These are phyloP conservation scores for Dichetophora obliterata DNA, from an alignment of 2,888 invertebrate genomes.

Conservation along the genomic window DNA sequence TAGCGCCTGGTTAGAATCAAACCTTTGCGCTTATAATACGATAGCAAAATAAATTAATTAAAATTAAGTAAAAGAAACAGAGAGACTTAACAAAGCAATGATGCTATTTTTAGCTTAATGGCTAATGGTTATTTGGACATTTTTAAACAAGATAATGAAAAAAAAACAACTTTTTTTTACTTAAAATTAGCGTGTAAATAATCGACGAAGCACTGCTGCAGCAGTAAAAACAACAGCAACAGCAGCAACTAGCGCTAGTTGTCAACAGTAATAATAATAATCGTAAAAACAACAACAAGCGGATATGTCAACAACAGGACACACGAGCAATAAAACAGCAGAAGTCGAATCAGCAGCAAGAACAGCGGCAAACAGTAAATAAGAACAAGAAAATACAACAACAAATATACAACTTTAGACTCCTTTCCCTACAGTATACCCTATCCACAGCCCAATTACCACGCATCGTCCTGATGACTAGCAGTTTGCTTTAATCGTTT, in stretches of 20 bases:
- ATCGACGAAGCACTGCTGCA: background rate
- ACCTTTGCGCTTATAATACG: too few species aligned
- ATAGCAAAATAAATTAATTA: too few species aligned
- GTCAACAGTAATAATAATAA: background rate
- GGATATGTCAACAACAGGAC: slow-evolving; percentile 16
- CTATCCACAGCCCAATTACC: background rate
- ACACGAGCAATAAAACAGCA: background rate
- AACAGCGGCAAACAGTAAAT: background rate
- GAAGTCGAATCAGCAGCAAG: background rate
- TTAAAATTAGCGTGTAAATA: background rate
- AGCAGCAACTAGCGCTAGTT: background rate
- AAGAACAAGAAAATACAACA: background rate
- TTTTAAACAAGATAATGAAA: too few species aligned
- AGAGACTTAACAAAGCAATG: background rate
- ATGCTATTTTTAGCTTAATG: background rate
- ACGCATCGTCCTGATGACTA: slow-evolving; percentile 7
- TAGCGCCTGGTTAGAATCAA: too few species aligned
- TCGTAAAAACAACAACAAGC: background rate
- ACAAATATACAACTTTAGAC: background rate
- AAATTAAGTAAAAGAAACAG: too few species aligned
- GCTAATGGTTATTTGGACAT: background rate
- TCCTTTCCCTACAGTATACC: background rate
- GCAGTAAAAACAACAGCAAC: background rate
- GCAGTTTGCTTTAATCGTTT: background rate
- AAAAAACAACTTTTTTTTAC: too few species aligned